Conservation (phyloP, 2,888 invertebrate genomes). For the Eilema griseolum region DNA sequence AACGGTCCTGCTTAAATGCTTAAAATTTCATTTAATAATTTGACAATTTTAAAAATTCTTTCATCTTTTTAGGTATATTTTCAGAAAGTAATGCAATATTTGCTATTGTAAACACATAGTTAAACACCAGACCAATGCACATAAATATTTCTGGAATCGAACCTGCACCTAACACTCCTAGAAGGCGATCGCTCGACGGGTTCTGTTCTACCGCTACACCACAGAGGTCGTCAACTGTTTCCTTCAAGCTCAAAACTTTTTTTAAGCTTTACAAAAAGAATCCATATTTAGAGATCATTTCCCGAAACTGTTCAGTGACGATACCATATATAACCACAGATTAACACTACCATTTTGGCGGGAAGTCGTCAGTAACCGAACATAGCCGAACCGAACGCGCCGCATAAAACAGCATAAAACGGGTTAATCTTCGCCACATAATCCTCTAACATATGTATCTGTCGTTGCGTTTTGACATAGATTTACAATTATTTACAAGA, state of each 20-base stretch:
- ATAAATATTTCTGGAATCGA: no score
- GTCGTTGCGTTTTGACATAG: conserved; percentile 85
- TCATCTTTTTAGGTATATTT: no score
- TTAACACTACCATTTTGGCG: conserved; percentile 76
- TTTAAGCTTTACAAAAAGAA: conserved; percentile 65
- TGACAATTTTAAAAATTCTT: no score
- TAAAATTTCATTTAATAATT: no score
- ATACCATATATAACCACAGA: conserved; percentile 77
- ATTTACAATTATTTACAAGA: conserved; percentile 87
- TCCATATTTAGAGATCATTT: conserved; percentile 72
- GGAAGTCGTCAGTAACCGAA: conserved; percentile 75
- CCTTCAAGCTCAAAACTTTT: conserved; percentile 14
- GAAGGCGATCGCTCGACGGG: not conserved
- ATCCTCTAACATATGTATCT: conserved; percentile 85
- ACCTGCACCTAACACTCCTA: not conserved
- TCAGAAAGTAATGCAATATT: no score
- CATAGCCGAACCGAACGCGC: conserved; percentile 63
- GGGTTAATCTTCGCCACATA: conserved; percentile 79
- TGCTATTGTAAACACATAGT: no score
- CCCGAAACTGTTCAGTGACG: conserved; percentile 63
- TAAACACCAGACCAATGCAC: no score
- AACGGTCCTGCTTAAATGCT: no score
- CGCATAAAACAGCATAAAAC: conserved; percentile 80
- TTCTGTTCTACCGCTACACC: not conserved
- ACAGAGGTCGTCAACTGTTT: not conserved